Evolutionary conservation across 2,888 invertebrate genomes (phyloP).

Genomic region (Augiades crinisus): DNA sequence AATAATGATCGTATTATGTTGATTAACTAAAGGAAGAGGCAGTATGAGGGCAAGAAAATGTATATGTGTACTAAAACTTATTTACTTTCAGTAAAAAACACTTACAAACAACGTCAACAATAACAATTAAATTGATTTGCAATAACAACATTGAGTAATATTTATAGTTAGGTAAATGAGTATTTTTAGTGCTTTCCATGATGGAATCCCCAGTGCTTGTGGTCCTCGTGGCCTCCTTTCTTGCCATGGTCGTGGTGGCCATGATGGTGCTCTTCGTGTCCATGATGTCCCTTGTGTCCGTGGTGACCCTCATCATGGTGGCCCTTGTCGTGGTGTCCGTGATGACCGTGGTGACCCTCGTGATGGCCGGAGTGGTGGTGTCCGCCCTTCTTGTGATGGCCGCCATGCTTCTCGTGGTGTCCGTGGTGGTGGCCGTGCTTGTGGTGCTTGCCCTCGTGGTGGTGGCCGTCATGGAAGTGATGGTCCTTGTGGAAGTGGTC

Average conservation of each 20-base stretch:
- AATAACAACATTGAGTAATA: slow-evolving; percentile 31
- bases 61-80: too few species aligned
- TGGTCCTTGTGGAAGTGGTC: slow-evolving; percentile 94
- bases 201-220: slow-evolving; percentile 85
- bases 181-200: slow-evolving; percentile 69
- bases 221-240: slow-evolving; percentile 87
- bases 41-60: too few species aligned
- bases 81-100: too few species aligned
- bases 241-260: slow-evolving; percentile 89
- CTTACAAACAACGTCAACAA: background rate
- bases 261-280: slow-evolving; percentile 87
- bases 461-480: slow-evolving; percentile 93
- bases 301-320: slow-evolving; percentile 90
- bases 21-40: too few species aligned
- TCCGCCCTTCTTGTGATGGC: slow-evolving; percentile 88
- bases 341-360: slow-evolving; percentile 89
- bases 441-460: slow-evolving; percentile 91
- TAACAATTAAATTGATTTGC: slow-evolving; percentile 31
- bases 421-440: slow-evolving; percentile 84
- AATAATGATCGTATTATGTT: too few species aligned
- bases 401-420: slow-evolving; percentile 83
- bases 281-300: slow-evolving; percentile 89
- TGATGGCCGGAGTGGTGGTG: slow-evolving; percentile 89
- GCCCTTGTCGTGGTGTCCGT: slow-evolving; percentile 90
- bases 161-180: slow-evolving; percentile 30